Evolutionary conservation across 1,140 invertebrate species (phyloP).

Genomic region (Atta cephalotes): DNA sequence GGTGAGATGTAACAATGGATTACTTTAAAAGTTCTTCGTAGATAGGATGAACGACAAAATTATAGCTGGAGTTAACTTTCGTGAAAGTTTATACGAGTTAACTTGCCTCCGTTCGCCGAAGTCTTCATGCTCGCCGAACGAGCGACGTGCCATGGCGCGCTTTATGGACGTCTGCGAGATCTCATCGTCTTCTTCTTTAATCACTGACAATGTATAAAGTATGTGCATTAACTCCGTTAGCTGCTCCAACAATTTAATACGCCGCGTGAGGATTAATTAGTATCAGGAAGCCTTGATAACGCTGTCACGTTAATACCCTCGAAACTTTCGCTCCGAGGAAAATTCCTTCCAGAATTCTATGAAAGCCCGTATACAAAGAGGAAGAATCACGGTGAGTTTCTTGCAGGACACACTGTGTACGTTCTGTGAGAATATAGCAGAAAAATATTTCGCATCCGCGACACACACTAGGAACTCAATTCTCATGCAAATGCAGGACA

Average conservation of each 20-base stretch:
- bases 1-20: conserved; percentile 53
- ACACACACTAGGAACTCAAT: conserved; percentile 51
- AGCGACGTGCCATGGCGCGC: neutral
- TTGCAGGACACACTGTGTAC: neutral
- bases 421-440: conserved; percentile 32
- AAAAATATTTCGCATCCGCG: conserved; percentile 59
- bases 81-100: conserved; percentile 64
- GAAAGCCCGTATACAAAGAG: neutral
- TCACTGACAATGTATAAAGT: conserved; percentile 47
- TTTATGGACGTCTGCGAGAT: conserved; percentile 41
- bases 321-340: neutral
- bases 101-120: conserved; percentile 34
- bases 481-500: conserved; percentile 62
- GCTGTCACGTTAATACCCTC: conserved; percentile 4
- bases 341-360: conserved; percentile 9
- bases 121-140: conserved; percentile 15
- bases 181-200: conserved; percentile 49
- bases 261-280: conserved; percentile 45
- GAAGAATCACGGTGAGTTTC: neutral
- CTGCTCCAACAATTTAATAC: conserved; percentile 11
- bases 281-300: conserved; percentile 30
- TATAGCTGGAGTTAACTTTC: conserved; percentile 55
- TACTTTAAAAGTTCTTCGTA: conserved; percentile 47
- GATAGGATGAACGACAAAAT: conserved; percentile 59
- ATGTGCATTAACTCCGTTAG: conserved; percentile 38